Conservation (phyloP, 1,140 invertebrate genomes). For the Dolichoris vasculosae region DNA sequence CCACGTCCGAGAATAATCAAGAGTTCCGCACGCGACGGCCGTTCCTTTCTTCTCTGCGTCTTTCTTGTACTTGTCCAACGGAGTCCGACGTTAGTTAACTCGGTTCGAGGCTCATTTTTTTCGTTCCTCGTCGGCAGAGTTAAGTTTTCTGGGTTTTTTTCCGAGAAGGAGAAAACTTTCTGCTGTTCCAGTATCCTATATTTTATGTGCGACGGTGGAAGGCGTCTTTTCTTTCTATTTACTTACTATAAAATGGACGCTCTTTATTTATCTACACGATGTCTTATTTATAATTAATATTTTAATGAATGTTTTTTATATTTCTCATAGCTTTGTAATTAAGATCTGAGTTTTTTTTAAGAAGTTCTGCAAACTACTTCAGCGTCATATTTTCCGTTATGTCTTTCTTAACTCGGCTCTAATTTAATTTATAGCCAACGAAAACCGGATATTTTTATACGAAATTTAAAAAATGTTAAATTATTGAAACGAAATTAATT, state of each 20-base stretch:
- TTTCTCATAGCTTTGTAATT: background rate
- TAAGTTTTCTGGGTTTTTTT: slow-evolving; percentile 8
- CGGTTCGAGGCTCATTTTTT: slow-evolving; percentile 28
- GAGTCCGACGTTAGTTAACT: slow-evolving; percentile 28
- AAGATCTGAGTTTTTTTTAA: background rate
- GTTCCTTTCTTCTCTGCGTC: slow-evolving; percentile 7
- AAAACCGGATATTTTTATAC: background rate
- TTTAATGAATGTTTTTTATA: slow-evolving; percentile 4
- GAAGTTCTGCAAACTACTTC: too few relatives aligned
- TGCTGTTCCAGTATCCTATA: background rate
- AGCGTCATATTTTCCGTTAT: background rate
- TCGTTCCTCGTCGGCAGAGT: background rate
- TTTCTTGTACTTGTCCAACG: background rate
- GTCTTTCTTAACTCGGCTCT: background rate
- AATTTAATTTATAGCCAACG: background rate
- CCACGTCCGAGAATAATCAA: slow-evolving; percentile 45
- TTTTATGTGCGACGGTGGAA: background rate
- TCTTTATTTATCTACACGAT: slow-evolving; percentile 15
- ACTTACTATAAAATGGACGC: background rate
- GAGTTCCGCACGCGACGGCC: slow-evolving; percentile 22
- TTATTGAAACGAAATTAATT: background rate
- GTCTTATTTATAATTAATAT: slow-evolving; percentile 38
- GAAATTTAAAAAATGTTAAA: background rate
- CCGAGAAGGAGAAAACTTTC: slow-evolving; percentile 16
- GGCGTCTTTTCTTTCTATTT: slow-evolving; percentile 7